These are phyloP conservation scores for Griposia aprilina DNA, from an alignment of 2,888 invertebrate species.

Conservation along the genomic window DNA sequence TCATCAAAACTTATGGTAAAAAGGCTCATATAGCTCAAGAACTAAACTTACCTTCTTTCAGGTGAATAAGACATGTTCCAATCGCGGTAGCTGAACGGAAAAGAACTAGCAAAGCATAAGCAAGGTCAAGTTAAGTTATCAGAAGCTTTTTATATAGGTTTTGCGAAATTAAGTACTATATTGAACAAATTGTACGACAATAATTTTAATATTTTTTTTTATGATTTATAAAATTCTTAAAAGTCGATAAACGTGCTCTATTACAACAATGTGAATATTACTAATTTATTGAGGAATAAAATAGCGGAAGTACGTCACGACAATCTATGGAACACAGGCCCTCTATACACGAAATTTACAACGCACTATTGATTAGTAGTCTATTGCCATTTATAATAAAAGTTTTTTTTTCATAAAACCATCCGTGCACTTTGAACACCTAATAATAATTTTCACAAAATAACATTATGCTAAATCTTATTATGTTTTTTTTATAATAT, in stretches of 20 bases:
- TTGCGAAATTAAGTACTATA: conserved; percentile 58
- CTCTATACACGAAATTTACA: too few species aligned
- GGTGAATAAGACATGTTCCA: conserved; percentile 95
- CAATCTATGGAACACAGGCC: conserved; percentile 62
- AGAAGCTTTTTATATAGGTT: conserved; percentile 81
- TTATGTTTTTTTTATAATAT: neutral
- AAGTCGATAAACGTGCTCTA: conserved; percentile 67
- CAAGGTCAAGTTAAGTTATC: conserved; percentile 91
- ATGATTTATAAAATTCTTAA: conserved; percentile 73
- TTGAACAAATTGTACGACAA: conserved; percentile 44
- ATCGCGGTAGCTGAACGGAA: conserved; percentile 94
- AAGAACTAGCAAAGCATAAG: conserved; percentile 92
- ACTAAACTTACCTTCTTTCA: conserved; percentile 94
- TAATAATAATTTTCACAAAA: neutral
- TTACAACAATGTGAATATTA: conserved; percentile 73
- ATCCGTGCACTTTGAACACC: too few species aligned
- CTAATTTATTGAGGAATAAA: conserved; percentile 80
- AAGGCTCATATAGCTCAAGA: conserved; percentile 71
- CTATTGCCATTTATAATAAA: neutral
- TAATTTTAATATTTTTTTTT: conserved; percentile 76
- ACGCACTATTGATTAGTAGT: too few species aligned
- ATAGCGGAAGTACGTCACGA: conserved; percentile 83
- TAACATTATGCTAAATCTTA: neutral
- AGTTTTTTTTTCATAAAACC: neutral
- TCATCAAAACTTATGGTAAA: conserved; percentile 69